Evolutionary conservation across 2,888 invertebrate genomes (phyloP).

Genomic region (Torymus auratus): DNA sequence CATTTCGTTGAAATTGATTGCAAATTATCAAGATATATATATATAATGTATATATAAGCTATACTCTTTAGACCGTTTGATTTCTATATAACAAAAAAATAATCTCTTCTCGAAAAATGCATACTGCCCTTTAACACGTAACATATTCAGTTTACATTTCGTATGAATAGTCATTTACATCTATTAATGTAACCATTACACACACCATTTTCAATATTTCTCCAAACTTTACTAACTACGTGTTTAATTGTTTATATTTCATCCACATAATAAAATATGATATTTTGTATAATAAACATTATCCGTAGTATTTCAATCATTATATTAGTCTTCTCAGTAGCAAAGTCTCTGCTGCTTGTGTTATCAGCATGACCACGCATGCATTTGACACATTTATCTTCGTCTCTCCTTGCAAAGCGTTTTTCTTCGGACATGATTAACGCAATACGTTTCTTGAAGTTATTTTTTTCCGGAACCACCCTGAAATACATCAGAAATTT

Average conservation of each 20-base stretch:
- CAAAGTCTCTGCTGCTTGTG: constrained; percentile 68
- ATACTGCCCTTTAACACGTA: constrained; percentile 59
- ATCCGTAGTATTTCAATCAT: constrained; percentile 70
- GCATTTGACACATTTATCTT: constrained; percentile 65
- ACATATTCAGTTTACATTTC: constrained; percentile 58
- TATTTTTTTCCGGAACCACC: constrained; percentile 80
- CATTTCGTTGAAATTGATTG: constrained; percentile 61
- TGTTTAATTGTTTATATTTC: constrained; percentile 70
- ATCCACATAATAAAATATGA: constrained; percentile 75
- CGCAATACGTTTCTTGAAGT: constrained; percentile 73
- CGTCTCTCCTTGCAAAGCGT: constrained; percentile 53
- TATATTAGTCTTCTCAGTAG: constrained; percentile 74
- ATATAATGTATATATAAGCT: constrained; percentile 56
- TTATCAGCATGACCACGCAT: constrained; percentile 65
- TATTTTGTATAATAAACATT: constrained; percentile 72
- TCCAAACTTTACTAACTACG: constrained; percentile 65
- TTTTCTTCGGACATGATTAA: constrained; percentile 62
- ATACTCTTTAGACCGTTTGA: constrained; percentile 60
- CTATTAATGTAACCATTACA: constrained; percentile 64
- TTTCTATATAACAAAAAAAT: constrained; percentile 60
- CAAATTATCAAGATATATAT: constrained; percentile 57
- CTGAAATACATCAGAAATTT: constrained; percentile 71
- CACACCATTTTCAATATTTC: constrained; percentile 64
- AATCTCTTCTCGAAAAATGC: constrained; percentile 60
- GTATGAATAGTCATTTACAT: constrained; percentile 62